Percentiles rank a stretch among this genome's conserved stretches.
Evolutionary conservation across 2,797 vertebrate species (phyloP).

Genomic region (Lepidocolaptes lacrymiger): DNA sequence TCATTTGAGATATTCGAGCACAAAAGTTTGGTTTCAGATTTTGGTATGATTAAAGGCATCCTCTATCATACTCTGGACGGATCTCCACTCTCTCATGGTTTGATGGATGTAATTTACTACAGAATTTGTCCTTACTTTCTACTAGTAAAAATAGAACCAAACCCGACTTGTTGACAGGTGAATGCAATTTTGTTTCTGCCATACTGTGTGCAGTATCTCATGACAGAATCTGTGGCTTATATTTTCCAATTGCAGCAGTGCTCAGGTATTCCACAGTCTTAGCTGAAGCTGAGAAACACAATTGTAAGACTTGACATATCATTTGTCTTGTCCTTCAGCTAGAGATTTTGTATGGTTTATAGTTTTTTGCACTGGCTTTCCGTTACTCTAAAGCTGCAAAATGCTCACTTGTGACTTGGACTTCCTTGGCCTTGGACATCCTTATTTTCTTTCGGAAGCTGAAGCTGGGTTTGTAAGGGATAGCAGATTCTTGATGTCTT

Average conservation of each 20-base stretch:
- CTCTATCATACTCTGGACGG: not conserved
- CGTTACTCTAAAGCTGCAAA: not conserved
- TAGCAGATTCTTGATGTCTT: not conserved
- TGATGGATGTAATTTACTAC: conserved; percentile 26
- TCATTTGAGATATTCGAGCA: not conserved
- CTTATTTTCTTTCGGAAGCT: not conserved
- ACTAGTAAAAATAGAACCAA: conserved; percentile 25
- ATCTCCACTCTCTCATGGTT: not conserved
- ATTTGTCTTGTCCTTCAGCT: conserved; percentile 19
- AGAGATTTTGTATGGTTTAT: not conserved
- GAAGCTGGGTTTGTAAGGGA: not conserved
- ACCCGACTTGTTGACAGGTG: not conserved
- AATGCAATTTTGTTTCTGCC: not conserved
- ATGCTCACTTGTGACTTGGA: not conserved
- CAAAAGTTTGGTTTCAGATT: not conserved
- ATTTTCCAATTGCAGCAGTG: conserved; percentile 35
- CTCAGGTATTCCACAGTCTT: conserved; percentile 19
- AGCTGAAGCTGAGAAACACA: not conserved
- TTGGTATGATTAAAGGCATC: not conserved
- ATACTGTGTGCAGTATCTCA: not conserved
- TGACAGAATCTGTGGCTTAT: not conserved
- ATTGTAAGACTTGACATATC: not conserved
- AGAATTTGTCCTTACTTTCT: not conserved
- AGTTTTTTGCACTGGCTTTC: not conserved
- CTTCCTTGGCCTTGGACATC: not conserved